phyloP scores from a whole-genome alignment of 2,797 vertebrate species.

The Ispidina picta region DNA sequence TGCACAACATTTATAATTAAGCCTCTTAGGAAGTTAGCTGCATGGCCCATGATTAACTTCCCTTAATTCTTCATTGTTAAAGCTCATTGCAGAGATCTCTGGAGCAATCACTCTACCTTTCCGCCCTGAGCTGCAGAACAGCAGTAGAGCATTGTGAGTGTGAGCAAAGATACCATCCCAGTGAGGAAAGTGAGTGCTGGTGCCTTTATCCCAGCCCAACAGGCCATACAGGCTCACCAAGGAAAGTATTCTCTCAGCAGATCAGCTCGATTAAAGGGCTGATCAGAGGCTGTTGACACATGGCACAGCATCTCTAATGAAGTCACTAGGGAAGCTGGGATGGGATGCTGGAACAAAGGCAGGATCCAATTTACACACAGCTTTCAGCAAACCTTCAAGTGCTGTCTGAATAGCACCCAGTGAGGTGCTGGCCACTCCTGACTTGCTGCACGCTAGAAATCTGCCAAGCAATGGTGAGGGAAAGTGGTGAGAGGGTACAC shows the following conservation, averaged over 20 bases:
- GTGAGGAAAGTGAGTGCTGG: neutral
- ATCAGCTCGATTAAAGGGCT: neutral
- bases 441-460: neutral
- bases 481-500: neutral
- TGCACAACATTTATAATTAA: slow-evolving; percentile 60
- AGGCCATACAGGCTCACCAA: slow-evolving; percentile 30
- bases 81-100: slow-evolving; percentile 16
- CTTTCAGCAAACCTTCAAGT: slow-evolving; percentile 18
- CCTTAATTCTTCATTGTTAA: slow-evolving; percentile 49
- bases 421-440: neutral
- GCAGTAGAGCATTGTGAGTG: neutral
- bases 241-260: slow-evolving; percentile 19
- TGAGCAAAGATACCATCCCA: neutral
- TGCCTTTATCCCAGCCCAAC: slow-evolving; percentile 11
- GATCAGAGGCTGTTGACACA: slow-evolving; percentile 52
- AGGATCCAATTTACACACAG: neutral
- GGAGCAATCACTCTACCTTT: slow-evolving; percentile 18
- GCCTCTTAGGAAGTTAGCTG: slow-evolving; percentile 53
- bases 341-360: slow-evolving; percentile 5
- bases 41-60: slow-evolving; percentile 14
- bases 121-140: neutral
- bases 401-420: slow-evolving; percentile 4
- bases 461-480: neutral
- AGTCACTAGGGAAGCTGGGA: slow-evolving; percentile 46
- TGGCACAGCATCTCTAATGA: slow-evolving; percentile 54